phyloP scores from a whole-genome alignment of 2,888 invertebrate genomes.

The Pyrocoelia pectoralis region DNA sequence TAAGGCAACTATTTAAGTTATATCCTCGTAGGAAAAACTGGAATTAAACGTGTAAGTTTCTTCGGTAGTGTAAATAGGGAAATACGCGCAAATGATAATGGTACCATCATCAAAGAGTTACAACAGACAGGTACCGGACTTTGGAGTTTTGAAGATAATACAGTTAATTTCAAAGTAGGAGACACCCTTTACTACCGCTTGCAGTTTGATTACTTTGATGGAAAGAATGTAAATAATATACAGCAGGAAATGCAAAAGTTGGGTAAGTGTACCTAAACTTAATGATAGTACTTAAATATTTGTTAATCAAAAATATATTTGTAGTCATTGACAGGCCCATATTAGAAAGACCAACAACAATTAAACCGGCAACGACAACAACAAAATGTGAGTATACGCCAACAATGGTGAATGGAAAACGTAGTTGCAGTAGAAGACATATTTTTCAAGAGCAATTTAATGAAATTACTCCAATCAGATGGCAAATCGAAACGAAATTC shows the following conservation, averaged over 20 bases:
- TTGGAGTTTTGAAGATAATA: constrained; percentile 72
- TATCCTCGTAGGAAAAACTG: too few relatives aligned
- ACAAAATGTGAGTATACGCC: constrained; percentile 43
- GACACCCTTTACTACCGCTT: constrained; percentile 82
- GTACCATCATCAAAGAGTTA: too few relatives aligned
- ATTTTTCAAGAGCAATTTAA: constrained; percentile 70
- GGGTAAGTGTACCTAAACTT: background rate
- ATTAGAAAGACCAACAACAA: background rate
- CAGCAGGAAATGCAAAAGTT: background rate
- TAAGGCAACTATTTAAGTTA: too few relatives aligned
- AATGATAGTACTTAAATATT: background rate
- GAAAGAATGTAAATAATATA: background rate
- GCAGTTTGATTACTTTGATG: constrained; percentile 72
- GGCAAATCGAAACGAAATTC: constrained; percentile 20
- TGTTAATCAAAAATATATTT: background rate
- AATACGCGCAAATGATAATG: too few relatives aligned
- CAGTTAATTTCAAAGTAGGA: constrained; percentile 66
- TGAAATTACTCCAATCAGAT: constrained; percentile 21
- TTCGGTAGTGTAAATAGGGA: too few relatives aligned
- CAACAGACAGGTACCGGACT: constrained; percentile 49
- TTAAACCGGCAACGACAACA: constrained; percentile 43
- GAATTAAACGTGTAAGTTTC: too few relatives aligned
- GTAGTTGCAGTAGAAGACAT: constrained; percentile 62
- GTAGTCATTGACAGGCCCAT: background rate
- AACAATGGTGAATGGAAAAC: constrained; percentile 53